Percentiles rank a stretch among this genome's conserved stretches.
phyloP scores from a whole-genome alignment of 1,140 invertebrate genomes.

The Tetraneura akinire region DNA sequence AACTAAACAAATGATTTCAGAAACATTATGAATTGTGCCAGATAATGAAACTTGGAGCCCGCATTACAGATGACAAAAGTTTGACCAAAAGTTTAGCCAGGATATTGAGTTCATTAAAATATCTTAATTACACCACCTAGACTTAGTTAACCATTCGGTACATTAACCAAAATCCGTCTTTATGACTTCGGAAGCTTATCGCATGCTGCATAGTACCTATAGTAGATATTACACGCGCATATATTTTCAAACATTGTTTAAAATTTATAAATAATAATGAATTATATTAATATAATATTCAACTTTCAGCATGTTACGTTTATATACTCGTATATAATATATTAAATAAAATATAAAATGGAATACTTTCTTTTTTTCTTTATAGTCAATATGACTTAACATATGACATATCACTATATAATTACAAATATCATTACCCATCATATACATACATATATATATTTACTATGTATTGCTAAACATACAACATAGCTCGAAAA shows the following conservation, averaged over 20 bases:
- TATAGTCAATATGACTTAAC: too few species aligned
- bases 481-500: too few species aligned
- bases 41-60: conserved; percentile 14
- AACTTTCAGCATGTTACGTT: too few species aligned
- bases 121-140: conserved; percentile 40
- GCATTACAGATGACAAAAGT: conserved; percentile 37
- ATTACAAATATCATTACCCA: too few species aligned
- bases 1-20: conserved; percentile 21
- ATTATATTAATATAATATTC: too few species aligned
- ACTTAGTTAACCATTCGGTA: conserved; percentile 34
- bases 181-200: conserved; percentile 26
- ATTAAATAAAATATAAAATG: too few species aligned
- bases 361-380: too few species aligned
- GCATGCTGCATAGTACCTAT: not conserved
- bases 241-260: conserved; percentile 28
- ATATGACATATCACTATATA: too few species aligned
- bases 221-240: not conserved
- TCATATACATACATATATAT: too few species aligned
- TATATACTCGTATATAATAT: too few species aligned
- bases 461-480: too few species aligned
- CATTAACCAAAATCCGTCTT: conserved; percentile 47
- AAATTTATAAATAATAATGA: too few species aligned
- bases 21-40: conserved; percentile 30
- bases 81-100: conserved; percentile 31
- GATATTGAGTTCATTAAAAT: conserved; percentile 39